Conservation (phyloP, 2,797 vertebrate genomes). For the Poecilia wingei region DNA sequence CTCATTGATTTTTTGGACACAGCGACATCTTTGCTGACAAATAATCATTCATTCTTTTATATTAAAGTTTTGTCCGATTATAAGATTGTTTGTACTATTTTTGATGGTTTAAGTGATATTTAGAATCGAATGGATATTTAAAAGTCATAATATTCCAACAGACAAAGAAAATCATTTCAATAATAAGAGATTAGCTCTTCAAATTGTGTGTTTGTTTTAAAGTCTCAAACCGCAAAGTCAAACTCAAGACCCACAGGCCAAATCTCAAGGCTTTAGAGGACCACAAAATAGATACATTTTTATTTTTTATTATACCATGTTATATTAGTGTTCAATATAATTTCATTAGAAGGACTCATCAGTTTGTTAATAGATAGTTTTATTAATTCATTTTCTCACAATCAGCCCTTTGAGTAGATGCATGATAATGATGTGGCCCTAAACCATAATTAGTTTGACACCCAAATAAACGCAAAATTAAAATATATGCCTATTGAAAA, state of each 20-base stretch:
- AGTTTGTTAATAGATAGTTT: no score
- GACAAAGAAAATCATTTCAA: not conserved
- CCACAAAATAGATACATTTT: no score
- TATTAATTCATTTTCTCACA: no score
- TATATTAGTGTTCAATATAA: no score
- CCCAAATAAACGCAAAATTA: not conserved
- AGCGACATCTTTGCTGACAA: conserved; percentile 43
- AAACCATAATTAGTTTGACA: no score
- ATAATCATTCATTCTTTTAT: conserved; percentile 37
- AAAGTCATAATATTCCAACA: not conserved
- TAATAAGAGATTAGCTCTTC: not conserved
- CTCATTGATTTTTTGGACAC: conserved; percentile 29
- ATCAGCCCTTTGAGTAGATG: no score
- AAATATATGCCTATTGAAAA: not conserved
- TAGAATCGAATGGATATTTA: not conserved
- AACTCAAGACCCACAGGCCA: no score
- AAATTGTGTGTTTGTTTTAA: not conserved
- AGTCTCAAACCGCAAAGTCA: not conserved
- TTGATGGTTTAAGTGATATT: conserved; percentile 3
- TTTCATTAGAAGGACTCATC: no score
- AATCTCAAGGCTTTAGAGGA: no score
- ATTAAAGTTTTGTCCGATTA: conserved; percentile 15
- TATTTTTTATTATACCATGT: no score
- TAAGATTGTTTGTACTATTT: conserved; percentile 10
- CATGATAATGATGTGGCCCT: no score